phyloP scores from a whole-genome alignment of 2,113 vertebrate genomes.

The Pica pica region DNA sequence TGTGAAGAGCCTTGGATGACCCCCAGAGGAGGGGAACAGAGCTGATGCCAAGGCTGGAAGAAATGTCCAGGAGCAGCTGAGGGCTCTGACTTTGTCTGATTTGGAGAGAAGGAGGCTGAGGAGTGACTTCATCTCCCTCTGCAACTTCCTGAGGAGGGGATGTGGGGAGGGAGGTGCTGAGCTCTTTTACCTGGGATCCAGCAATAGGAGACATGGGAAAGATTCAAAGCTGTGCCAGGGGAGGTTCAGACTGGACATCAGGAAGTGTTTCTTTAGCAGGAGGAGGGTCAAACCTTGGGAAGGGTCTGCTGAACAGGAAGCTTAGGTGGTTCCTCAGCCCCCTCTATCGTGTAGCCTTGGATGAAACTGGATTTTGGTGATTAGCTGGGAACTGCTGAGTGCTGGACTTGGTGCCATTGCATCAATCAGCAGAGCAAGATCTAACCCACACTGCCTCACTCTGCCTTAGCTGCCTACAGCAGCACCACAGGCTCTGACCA shows the following conservation, averaged over 20 bases:
- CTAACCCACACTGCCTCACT: not conserved
- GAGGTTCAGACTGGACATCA: not conserved
- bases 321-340: not conserved
- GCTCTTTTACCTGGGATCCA: not conserved
- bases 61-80: not conserved
- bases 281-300: not conserved
- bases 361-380: not conserved
- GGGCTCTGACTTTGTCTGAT: not conserved
- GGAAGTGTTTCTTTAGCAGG: not conserved
- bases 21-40: not conserved
- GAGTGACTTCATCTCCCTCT: not conserved
- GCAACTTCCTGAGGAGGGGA: not conserved
- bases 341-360: not conserved
- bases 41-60: not conserved
- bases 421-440: not conserved
- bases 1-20: not conserved
- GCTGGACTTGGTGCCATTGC: not conserved
- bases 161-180: not conserved
- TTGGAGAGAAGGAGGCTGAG: not conserved
- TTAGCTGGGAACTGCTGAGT: not conserved
- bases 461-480: not conserved
- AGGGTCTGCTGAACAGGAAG: not conserved
- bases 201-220: not conserved
- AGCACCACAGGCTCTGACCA: not conserved
- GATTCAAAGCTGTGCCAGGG: not conserved